Percentiles rank a stretch among this genome's conserved stretches.
Evolutionary conservation across 92 coral and sea anemone species (phyloP).

Genomic region (Plumapathes pennacea): DNA sequence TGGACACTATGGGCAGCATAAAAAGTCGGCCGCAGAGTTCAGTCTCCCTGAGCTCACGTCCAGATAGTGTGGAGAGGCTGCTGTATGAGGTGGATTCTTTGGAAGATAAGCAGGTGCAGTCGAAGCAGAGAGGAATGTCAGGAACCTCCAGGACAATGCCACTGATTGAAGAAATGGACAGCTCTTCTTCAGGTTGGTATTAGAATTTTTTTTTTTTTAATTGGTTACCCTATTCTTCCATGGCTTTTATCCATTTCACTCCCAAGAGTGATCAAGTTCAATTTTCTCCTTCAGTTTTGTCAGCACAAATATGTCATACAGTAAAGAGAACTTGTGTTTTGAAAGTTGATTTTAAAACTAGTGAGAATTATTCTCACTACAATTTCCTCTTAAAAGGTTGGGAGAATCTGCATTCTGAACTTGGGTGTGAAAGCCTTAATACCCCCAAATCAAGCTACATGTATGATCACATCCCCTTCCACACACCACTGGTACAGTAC

Average conservation of each 20-base stretch:
- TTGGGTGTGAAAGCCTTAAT: too few species aligned
- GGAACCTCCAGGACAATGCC: slow-evolving; percentile 43
- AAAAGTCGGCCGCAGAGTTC: slow-evolving; percentile 64
- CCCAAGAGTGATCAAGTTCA: not conserved
- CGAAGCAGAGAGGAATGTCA: slow-evolving; percentile 12
- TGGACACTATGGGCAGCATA: slow-evolving; percentile 62
- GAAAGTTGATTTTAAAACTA: too few species aligned
- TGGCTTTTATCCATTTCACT: not conserved
- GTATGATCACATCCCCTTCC: not conserved
- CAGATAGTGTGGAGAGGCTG: slow-evolving; percentile 78
- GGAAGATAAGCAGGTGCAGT: slow-evolving; percentile 55
- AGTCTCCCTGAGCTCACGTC: slow-evolving; percentile 32
- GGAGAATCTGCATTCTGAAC: too few species aligned
- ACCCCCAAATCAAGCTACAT: too few species aligned
- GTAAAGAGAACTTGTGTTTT: too few species aligned
- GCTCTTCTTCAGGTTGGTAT: slow-evolving; percentile 35
- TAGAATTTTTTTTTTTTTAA: not conserved
- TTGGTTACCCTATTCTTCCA: too few species aligned
- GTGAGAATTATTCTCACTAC: too few species aligned
- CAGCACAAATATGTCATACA: not conserved
- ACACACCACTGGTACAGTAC: not conserved
- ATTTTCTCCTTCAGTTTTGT: not conserved
- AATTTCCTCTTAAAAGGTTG: too few species aligned
- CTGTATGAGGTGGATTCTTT: slow-evolving; percentile 67
- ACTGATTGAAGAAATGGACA: slow-evolving; percentile 17